Evolutionary conservation across 2,888 invertebrate genomes (phyloP).

Genomic region (Amphimallon solstitiale): DNA sequence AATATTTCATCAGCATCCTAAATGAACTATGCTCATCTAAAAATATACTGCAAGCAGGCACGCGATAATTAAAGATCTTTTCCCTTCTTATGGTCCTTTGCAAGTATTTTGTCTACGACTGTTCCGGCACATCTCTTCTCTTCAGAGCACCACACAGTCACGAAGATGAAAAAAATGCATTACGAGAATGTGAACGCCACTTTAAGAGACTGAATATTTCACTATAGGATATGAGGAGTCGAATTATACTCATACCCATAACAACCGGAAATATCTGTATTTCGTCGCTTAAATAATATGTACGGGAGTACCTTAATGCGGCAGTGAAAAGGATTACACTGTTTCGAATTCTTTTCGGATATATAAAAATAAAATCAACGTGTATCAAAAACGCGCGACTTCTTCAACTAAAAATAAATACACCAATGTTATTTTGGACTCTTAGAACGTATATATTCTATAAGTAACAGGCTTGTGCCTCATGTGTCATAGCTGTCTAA

Average conservation of each 20-base stretch:
- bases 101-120: constrained; percentile 20
- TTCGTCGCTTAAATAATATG: constrained; percentile 21
- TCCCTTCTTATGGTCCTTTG: constrained; percentile 7
- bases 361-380: constrained; percentile 29
- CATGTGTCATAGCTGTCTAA: constrained; percentile 23
- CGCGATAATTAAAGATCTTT: constrained; percentile 22
- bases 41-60: constrained; percentile 11
- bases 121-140: constrained; percentile 4
- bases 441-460: background rate
- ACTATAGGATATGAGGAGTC: constrained; percentile 7
- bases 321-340: constrained; percentile 12
- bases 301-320: no score
- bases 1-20: no score
- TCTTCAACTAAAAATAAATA: constrained; percentile 3
- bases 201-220: constrained; percentile 13
- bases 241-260: background rate
- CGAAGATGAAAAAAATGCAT: background rate
- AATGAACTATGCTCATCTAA: background rate
- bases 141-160: background rate
- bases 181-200: background rate
- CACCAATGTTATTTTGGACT: background rate
- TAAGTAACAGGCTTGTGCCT: constrained; percentile 2
- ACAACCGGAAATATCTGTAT: constrained; percentile 24
- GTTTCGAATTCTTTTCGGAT: constrained; percentile 23
- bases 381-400: constrained; percentile 26